These are phyloP conservation scores for Climacteris rufus DNA, from an alignment of 2,113 vertebrate species.

Conservation along the genomic window DNA sequence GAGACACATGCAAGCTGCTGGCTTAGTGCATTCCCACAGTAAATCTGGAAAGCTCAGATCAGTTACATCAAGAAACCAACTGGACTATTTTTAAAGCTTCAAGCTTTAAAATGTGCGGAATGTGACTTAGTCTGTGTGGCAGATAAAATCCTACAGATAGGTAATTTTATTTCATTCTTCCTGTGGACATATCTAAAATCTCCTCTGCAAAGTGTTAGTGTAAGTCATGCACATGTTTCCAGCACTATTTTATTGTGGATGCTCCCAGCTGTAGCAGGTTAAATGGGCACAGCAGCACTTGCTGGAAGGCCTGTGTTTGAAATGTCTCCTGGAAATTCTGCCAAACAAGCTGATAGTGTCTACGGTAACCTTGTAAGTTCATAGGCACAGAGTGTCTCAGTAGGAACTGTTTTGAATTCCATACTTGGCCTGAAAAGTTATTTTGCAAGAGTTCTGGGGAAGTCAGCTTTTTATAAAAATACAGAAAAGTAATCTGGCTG, in stretches of 20 bases:
- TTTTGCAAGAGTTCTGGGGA: conserved; percentile 37
- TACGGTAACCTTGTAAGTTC: conserved; percentile 50
- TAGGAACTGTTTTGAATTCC: conserved; percentile 64
- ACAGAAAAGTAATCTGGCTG: background rate
- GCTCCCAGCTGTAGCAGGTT: conserved; percentile 25
- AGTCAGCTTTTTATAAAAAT: conserved; percentile 15
- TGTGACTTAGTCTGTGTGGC: background rate
- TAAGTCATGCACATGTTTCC: background rate
- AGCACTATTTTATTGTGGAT: background rate
- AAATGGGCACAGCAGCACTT: background rate
- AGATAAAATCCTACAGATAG: background rate
- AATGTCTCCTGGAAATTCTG: conserved; percentile 71
- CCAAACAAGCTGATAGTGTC: conserved; percentile 65
- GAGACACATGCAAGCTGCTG: background rate
- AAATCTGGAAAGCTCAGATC: background rate
- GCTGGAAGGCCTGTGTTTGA: conserved; percentile 57
- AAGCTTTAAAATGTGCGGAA: background rate
- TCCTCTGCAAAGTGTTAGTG: background rate
- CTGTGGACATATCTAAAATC: background rate
- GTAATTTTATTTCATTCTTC: background rate
- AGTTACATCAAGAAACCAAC: background rate
- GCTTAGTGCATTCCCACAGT: background rate
- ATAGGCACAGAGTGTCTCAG: conserved; percentile 42
- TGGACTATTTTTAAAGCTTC: background rate
- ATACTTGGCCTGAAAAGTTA: conserved; percentile 41